Percentiles rank a stretch among this genome's conserved stretches.
These are phyloP conservation scores for Archips xylosteana DNA, from an alignment of 2,888 invertebrate species.

Conservation along the genomic window DNA sequence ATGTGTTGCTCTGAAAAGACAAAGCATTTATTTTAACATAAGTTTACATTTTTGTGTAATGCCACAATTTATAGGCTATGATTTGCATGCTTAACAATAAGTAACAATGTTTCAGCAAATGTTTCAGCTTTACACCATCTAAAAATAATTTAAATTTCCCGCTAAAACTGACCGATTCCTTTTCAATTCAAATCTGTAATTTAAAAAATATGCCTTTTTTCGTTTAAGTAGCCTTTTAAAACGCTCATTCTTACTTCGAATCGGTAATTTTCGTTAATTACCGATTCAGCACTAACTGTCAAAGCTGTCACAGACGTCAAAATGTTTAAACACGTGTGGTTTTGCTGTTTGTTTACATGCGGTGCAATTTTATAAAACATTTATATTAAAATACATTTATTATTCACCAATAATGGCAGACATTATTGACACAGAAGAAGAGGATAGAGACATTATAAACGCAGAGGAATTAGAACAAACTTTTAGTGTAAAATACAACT, in stretches of 20 bases:
- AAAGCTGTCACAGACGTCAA: constrained; percentile 19
- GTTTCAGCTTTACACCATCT: background rate
- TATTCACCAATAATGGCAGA: constrained; percentile 62
- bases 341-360: constrained; percentile 31
- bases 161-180: background rate
- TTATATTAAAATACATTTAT: constrained; percentile 12
- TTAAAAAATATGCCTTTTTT: too few species aligned
- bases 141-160: background rate
- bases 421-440: constrained; percentile 72
- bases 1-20: too few species aligned
- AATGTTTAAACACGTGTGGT: constrained; percentile 26
- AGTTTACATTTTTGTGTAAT: too few species aligned
- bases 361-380: constrained; percentile 3
- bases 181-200: too few species aligned
- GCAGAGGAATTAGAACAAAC: constrained; percentile 61
- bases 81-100: too few species aligned
- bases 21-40: too few species aligned
- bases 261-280: constrained; percentile 7
- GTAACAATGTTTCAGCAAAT: too few species aligned
- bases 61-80: too few species aligned
- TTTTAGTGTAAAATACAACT: constrained; percentile 66
- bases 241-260: background rate
- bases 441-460: constrained; percentile 70
- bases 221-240: constrained; percentile 11
- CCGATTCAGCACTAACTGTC: constrained; percentile 17